Conservation (phyloP, 2,113 vertebrate species). For the Accipiter cooperii region DNA sequence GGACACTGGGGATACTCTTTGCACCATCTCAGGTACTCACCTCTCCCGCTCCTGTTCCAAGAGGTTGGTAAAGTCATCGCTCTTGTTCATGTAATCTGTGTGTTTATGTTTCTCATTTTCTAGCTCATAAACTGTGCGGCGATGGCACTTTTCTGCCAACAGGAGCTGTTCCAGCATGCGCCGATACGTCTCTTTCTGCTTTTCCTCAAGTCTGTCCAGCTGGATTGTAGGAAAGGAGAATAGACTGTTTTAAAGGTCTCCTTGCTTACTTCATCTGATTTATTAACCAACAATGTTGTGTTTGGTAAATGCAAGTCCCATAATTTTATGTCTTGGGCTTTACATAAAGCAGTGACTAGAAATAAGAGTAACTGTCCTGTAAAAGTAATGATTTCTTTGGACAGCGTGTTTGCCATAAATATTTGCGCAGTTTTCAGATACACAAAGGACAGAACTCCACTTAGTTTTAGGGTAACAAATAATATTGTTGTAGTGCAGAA, state of each 20-base stretch:
- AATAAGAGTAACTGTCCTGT: not conserved
- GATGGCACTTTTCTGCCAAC: slow-evolving; percentile 91
- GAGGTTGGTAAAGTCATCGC: slow-evolving; percentile 96
- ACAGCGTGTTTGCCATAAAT: not conserved
- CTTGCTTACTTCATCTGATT: slow-evolving; percentile 25
- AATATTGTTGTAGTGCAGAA: not conserved
- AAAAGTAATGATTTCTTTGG: not conserved
- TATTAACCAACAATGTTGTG: slow-evolving; percentile 6
- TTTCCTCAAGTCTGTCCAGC: slow-evolving; percentile 93
- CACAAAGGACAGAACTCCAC: not conserved
- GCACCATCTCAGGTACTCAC: slow-evolving; percentile 60
- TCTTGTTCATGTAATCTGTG: slow-evolving; percentile 94
- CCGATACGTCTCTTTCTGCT: slow-evolving; percentile 92
- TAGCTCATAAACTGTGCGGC: slow-evolving; percentile 88
- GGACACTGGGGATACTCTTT: not conserved
- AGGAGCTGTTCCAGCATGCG: slow-evolving; percentile 98
- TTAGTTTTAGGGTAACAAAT: not conserved
- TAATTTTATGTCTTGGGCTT: not conserved
- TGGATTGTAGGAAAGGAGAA: slow-evolving; percentile 58
- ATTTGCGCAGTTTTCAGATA: not conserved
- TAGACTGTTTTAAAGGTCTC: not conserved
- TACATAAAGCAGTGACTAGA: slow-evolving; percentile 11
- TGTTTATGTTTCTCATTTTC: slow-evolving; percentile 93
- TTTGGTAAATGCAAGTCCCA: not conserved
- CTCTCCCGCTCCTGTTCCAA: slow-evolving; percentile 96